These are phyloP conservation scores for Lepidurus apus DNA, from an alignment of 1,140 invertebrate genomes.

Conservation along the genomic window DNA sequence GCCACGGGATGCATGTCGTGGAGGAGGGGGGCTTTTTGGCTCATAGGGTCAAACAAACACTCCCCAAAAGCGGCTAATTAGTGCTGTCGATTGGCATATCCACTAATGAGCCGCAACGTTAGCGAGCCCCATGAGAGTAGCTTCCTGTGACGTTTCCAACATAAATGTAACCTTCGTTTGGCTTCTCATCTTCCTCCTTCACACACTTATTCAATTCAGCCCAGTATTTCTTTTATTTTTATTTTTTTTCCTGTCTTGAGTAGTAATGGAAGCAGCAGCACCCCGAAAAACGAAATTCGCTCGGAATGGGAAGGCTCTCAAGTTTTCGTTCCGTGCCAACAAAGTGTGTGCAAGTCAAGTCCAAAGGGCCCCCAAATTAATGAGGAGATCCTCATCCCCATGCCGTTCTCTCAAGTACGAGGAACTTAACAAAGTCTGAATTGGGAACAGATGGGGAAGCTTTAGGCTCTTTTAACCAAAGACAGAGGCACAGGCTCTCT, in stretches of 20 bases:
- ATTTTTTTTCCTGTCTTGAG: no score
- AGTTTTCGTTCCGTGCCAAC: not conserved
- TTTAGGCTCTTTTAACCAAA: no score
- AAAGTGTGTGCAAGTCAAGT: not conserved
- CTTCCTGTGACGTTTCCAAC: conserved; percentile 12
- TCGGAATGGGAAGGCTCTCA: not conserved
- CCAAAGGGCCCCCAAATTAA: conserved; percentile 18
- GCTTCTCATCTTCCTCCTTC: not conserved
- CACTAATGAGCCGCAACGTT: conserved; percentile 17
- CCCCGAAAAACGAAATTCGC: not conserved
- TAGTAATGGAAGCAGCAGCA: no score
- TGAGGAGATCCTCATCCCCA: conserved; percentile 10
- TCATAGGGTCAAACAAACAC: not conserved
- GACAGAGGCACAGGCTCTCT: not conserved
- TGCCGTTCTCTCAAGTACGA: not conserved
- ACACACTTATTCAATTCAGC: not conserved
- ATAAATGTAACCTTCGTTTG: not conserved
- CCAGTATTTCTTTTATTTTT: not conserved
- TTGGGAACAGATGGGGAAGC: not conserved
- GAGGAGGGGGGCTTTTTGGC: not conserved
- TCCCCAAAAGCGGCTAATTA: conserved; percentile 8
- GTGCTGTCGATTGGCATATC: conserved; percentile 13
- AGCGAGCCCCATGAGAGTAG: not conserved
- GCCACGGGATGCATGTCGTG: not conserved
- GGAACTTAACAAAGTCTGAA: conserved; percentile 1